These are phyloP conservation scores for Apodemia mormo DNA, from an alignment of 2,888 invertebrate genomes.

Conservation along the genomic window DNA sequence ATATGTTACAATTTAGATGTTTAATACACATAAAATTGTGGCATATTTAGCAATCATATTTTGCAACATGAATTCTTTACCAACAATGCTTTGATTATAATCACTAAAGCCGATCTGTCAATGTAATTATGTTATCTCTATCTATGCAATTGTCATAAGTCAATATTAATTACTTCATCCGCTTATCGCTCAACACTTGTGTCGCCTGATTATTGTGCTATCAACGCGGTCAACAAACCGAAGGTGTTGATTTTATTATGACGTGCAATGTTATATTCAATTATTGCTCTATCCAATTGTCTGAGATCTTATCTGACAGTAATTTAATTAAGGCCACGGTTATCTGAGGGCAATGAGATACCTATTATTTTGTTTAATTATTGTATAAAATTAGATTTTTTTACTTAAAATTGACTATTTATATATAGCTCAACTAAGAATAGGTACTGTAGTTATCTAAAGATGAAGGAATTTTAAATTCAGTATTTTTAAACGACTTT, in stretches of 20 bases:
- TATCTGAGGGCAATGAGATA: slow-evolving; percentile 9
- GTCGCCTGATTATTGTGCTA: slow-evolving; percentile 8
- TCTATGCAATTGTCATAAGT: not conserved
- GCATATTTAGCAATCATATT: no score
- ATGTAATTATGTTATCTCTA: not conserved
- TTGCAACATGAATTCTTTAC: not conserved
- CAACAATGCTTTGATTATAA: not conserved
- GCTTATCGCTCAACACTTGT: slow-evolving; percentile 1
- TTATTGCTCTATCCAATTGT: slow-evolving; percentile 12
- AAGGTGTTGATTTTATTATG: slow-evolving; percentile 23
- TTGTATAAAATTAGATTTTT: no score
- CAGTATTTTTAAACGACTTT: no score
- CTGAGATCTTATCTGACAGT: slow-evolving; percentile 25
- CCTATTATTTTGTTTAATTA: no score
- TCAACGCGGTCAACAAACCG: slow-evolving; percentile 29
- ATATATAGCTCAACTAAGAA: no score
- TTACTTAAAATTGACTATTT: no score
- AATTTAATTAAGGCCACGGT: slow-evolving; percentile 25
- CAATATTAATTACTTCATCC: not conserved
- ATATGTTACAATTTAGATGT: no score
- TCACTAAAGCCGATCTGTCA: not conserved
- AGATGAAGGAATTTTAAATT: no score
- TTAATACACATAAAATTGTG: no score
- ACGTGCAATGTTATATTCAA: slow-evolving; percentile 21
- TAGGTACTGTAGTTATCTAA: no score